Evolutionary conservation across 2,888 invertebrate genomes (phyloP), one percentile per base, ranked within the genome.

Genomic region (Dryomyza anilis): DNA sequence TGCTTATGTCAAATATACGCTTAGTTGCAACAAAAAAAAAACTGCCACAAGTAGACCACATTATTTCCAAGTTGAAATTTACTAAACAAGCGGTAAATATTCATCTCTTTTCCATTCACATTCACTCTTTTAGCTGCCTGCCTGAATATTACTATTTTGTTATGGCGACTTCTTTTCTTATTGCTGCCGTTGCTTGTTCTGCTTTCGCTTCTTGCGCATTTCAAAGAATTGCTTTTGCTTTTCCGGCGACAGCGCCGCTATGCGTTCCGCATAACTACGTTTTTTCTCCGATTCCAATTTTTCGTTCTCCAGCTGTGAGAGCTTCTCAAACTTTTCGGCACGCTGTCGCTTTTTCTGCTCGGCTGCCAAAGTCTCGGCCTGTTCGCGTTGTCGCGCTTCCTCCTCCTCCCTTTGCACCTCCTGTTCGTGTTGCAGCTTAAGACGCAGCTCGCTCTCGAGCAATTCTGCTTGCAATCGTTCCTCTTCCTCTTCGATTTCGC

Each of bases 151-250:
- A 66, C 65, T 71, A 59, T 63, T 62, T 59, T 69, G 67, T 64
- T 66, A 59, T 45, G 70, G 65, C 66, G 21, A 19, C 50, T 45
- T 52, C 45, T 67, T 57, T 72, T 72, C 39, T 5, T n/a, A 16
- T 43, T 61, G 59, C 39, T 59, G 21, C 8, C 27, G 58, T 39
- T 63, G 52, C 66, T 73, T 73, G 64, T 78, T 71, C 33, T 76
- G 75, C 69, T 78, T 80, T 65, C 80, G 76, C 50, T 73, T 70
- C 67, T 76, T 76, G 65, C 81, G 76, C 69, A 74, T 72, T 63
- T 81, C 77, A 25, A 77, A 73, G 72, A 82, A 82, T 64, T 71
- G 70, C 58, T 68, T 66, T 39, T 78, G 81, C 63, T 79, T 76
- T 69, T 81, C 82, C 33, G 79, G 80, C 45, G 76, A 73, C 7